Percentiles rank a stretch among this genome's conserved stretches.
phyloP scores from a whole-genome alignment of 2,888 invertebrate species.

The Smittia aterrima region DNA sequence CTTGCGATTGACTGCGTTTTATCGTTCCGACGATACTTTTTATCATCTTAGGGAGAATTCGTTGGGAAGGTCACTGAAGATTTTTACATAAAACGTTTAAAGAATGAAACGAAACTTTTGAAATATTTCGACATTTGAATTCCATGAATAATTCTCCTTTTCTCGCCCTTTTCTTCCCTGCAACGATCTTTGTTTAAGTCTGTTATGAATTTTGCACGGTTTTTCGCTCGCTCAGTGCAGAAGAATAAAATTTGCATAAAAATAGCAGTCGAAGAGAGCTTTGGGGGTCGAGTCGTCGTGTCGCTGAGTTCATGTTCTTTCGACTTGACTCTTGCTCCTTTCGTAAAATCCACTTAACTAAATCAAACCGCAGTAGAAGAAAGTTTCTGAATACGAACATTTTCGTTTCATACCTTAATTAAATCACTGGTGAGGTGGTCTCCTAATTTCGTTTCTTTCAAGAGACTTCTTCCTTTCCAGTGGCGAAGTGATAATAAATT shows the following conservation, averaged over 20 bases:
- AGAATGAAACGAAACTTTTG: too few relatives aligned
- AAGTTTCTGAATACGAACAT: not conserved
- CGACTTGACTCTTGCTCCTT: not conserved
- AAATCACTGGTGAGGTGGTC: conserved; percentile 31
- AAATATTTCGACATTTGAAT: not conserved
- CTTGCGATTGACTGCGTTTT: conserved; percentile 24
- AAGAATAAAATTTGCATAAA: conserved; percentile 16
- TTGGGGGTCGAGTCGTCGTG: not conserved
- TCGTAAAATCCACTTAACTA: conserved; percentile 11
- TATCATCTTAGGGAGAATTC: too few relatives aligned
- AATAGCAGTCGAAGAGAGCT: conserved; percentile 9
- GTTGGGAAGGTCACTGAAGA: too few relatives aligned
- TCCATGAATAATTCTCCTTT: conserved; percentile 17
- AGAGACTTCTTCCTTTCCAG: conserved; percentile 7
- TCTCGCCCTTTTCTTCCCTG: conserved; percentile 7
- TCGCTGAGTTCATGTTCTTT: conserved; percentile 9
- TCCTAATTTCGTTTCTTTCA: conserved; percentile 2
- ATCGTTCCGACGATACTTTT: not conserved
- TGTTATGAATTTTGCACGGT: conserved; percentile 21
- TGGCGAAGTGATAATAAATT: conserved; percentile 19
- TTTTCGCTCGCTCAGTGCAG: not conserved
- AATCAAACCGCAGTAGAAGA: conserved; percentile 22
- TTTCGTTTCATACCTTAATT: conserved; percentile 31
- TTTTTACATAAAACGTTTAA: too few relatives aligned
- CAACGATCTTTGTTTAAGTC: conserved; percentile 1